Conservation (phyloP, 2,888 invertebrate species). For the Tiliacea citrago region DNA sequence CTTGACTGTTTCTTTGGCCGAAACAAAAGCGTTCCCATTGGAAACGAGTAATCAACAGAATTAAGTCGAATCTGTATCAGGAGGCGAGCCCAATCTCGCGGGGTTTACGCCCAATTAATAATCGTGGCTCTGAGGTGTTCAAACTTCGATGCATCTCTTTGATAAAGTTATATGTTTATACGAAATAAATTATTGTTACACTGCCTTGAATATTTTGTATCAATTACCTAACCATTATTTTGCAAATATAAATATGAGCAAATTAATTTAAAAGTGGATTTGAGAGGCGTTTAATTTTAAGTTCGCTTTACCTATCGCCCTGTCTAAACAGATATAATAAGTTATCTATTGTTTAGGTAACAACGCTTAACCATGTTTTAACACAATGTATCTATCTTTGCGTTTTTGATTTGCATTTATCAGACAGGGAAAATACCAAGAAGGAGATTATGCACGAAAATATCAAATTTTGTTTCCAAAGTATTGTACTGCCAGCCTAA, state of each 20-base stretch:
- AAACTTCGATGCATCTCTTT: slow-evolving; percentile 52
- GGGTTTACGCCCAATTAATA: slow-evolving; percentile 86
- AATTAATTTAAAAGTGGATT: too few species aligned
- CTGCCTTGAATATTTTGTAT: too few species aligned
- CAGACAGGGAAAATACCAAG: neutral
- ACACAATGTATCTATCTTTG: too few species aligned
- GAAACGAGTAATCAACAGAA: slow-evolving; percentile 72
- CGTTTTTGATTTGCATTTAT: neutral
- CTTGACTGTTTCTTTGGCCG: slow-evolving; percentile 47
- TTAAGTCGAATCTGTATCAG: slow-evolving; percentile 71
- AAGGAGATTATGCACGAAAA: neutral
- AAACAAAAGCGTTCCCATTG: slow-evolving; percentile 66
- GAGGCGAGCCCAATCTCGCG: slow-evolving; percentile 73
- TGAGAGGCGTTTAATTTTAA: too few species aligned
- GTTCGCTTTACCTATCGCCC: too few species aligned
- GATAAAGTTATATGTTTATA: neutral
- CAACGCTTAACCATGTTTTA: too few species aligned
- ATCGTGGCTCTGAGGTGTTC: slow-evolving; percentile 74
- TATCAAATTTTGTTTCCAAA: neutral
- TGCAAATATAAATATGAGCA: too few species aligned
- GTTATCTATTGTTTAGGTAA: too few species aligned
- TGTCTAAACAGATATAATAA: too few species aligned
- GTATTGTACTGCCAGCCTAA: neutral
- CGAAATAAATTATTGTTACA: too few species aligned
- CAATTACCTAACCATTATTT: too few species aligned